phyloP scores from a whole-genome alignment of 2,797 vertebrate species.

The Schizopygopsis pylzovi region DNA sequence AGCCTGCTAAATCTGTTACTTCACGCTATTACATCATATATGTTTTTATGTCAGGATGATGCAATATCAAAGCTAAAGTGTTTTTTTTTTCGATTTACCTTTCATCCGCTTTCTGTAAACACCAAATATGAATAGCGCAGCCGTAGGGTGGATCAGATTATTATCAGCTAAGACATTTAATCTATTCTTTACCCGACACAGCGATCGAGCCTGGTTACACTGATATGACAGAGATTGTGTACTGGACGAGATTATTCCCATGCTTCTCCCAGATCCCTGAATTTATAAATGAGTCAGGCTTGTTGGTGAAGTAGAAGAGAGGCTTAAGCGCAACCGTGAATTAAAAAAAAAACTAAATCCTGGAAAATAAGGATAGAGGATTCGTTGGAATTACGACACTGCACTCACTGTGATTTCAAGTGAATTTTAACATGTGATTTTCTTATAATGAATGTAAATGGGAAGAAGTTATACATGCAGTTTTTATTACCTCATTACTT shows the following conservation, averaged over 20 bases:
- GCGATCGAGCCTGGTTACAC: slow-evolving; percentile 67
- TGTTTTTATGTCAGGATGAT: background rate
- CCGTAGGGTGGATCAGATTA: slow-evolving; percentile 47
- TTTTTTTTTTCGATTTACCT: slow-evolving; percentile 22
- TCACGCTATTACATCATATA: slow-evolving; percentile 11
- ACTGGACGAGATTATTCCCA: slow-evolving; percentile 71
- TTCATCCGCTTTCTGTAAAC: slow-evolving; percentile 46
- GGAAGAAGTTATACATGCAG: background rate
- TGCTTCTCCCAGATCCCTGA: slow-evolving; percentile 58
- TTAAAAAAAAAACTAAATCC: background rate
- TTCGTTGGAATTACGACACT: background rate
- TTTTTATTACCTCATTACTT: background rate
- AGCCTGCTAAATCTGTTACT: background rate
- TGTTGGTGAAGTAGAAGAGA: slow-evolving; percentile 61
- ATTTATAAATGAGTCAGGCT: slow-evolving; percentile 67
- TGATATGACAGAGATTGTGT: slow-evolving; percentile 71
- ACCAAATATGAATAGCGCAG: slow-evolving; percentile 51
- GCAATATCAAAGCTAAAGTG: slow-evolving; percentile 15
- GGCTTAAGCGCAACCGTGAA: slow-evolving; percentile 52
- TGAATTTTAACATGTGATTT: background rate
- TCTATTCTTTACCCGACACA: slow-evolving; percentile 54
- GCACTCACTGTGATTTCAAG: background rate
- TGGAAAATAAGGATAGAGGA: background rate
- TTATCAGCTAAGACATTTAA: slow-evolving; percentile 57
- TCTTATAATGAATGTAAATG: background rate